Evolutionary conservation across 2,888 invertebrate species (phyloP).

Genomic region (Drosophila eohydei): DNA sequence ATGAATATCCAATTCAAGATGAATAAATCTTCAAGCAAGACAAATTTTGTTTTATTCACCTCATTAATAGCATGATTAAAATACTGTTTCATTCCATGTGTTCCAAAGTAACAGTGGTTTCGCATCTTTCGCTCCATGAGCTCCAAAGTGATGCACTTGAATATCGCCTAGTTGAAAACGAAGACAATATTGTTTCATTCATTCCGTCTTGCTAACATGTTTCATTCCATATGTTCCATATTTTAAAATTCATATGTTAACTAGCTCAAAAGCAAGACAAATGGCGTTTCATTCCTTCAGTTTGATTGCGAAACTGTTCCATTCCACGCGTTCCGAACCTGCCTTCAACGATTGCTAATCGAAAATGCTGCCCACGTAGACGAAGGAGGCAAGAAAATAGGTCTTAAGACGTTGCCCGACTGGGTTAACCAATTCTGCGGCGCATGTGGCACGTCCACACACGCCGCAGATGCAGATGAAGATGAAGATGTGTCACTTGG

Average conservation of each 20-base stretch:
- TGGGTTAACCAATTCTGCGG: constrained; percentile 24
- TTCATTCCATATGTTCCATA: background rate
- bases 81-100: background rate
- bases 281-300: background rate
- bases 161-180: background rate
- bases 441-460: constrained; percentile 40
- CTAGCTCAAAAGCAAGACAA: background rate
- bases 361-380: constrained; percentile 69
- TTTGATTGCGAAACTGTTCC: constrained; percentile 7
- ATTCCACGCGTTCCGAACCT: constrained; percentile 20
- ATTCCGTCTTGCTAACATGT: background rate
- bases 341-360: constrained; percentile 38
- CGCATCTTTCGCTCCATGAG: background rate
- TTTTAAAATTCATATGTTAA: background rate
- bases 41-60: background rate
- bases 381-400: background rate
- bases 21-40: background rate
- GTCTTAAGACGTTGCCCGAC: constrained; percentile 28
- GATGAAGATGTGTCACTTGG: constrained; percentile 68
- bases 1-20: background rate
- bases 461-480: constrained; percentile 24
- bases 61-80: background rate
- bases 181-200: background rate
- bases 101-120: background rate
- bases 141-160: background rate